Percentiles rank a stretch among this genome's conserved stretches.
These are phyloP conservation scores for Dicycla oo DNA, from an alignment of 2,888 invertebrate species.

Conservation along the genomic window DNA sequence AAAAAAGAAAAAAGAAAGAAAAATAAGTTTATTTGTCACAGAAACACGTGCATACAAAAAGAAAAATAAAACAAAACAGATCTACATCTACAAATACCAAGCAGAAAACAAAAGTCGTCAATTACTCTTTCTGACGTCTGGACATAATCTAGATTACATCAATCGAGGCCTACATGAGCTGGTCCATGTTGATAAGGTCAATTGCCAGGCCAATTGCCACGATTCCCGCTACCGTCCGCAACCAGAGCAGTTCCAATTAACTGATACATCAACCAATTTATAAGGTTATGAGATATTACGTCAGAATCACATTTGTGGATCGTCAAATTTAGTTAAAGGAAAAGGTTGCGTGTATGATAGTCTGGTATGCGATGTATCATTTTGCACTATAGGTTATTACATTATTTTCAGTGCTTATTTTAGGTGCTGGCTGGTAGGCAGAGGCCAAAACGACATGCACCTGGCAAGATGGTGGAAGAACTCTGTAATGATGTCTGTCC, in stretches of 20 bases:
- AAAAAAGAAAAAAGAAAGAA: too few species aligned
- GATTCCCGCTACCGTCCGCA: slow-evolving; percentile 39
- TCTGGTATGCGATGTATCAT: slow-evolving; percentile 11
- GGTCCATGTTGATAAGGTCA: slow-evolving; percentile 56
- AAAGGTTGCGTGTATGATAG: slow-evolving; percentile 13
- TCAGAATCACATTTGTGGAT: slow-evolving; percentile 13
- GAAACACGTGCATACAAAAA: too few species aligned
- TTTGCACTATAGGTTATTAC: neutral
- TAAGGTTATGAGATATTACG: slow-evolving; percentile 14
- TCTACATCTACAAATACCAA: too few species aligned
- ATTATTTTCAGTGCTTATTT: neutral
- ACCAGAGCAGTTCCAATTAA: slow-evolving; percentile 54
- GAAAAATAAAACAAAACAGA: too few species aligned
- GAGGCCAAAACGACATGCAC: neutral
- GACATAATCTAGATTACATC: slow-evolving; percentile 4
- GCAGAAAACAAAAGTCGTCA: too few species aligned
- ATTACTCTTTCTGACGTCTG: neutral
- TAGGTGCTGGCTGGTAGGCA: neutral
- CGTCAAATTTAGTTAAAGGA: slow-evolving; percentile 17
- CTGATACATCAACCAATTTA: slow-evolving; percentile 23
- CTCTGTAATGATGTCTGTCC: neutral
- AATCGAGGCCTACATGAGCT: slow-evolving; percentile 28
- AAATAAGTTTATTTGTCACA: too few species aligned
- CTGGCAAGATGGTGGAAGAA: neutral
- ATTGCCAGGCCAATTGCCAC: slow-evolving; percentile 58